Evolutionary conservation across 2,888 invertebrate species (phyloP), one percentile per base, ranked within the genome.

Genomic region (Cephus pulcher): DNA sequence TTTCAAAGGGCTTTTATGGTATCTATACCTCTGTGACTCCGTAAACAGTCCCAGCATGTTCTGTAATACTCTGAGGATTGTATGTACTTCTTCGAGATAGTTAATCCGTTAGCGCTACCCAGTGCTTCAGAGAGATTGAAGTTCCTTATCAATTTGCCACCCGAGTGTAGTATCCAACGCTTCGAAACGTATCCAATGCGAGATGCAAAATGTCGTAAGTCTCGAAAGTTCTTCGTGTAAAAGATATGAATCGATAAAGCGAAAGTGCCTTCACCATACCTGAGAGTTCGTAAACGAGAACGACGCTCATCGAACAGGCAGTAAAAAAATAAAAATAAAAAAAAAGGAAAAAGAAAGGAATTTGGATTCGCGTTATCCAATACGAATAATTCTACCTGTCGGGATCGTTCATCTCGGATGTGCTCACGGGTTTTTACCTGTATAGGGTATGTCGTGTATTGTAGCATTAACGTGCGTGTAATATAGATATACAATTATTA

Each of bases 241-340:
- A 23, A 34, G 74, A 34, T 33, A 74, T 23, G 35, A 74, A 35
- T 74, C 74, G 74, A 84, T 85, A 86, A 85, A 88, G 83, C 84
- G 84, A 87, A 88, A 89, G 89, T 89, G 90, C 89, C 90, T 89
- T 89, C 88, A 87, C 78, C 81, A 87, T 88, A 86, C 82, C 85
- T 85, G 85, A 86, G 81, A 84, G 86, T 88, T 85, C 85, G 83
- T 82, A 80, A 78, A 80, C 78, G 81, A 84, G 85, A 84, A 80
- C 80, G 86, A 84, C 78, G 83, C 76, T 80, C 77, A 77, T 75
- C 78, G 79, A 82, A 80, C 76, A 75, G 70, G 76, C 69, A 73
- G 74, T 80, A 71, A 76, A 69, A 75, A 76, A 70, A 73, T 69
- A 69, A 35, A 73, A 79, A 34, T 12, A 69, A 69, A 80, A 34